Conservation (phyloP, 2,888 invertebrate genomes). For the Drosophila kambysellisi region DNA sequence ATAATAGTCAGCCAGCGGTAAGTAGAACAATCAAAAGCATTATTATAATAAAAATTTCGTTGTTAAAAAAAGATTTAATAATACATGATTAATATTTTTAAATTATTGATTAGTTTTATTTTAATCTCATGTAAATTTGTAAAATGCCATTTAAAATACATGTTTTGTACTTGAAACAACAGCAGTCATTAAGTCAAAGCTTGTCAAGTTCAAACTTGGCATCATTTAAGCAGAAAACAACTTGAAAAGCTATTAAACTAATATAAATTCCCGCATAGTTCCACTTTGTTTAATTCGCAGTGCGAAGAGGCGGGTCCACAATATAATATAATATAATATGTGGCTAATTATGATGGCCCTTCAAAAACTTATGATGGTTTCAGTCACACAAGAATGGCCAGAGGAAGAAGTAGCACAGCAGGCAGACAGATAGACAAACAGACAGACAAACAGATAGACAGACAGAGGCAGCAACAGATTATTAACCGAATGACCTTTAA, state of each 20-base stretch:
- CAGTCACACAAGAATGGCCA: background rate
- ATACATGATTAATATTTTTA: background rate
- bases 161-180: background rate
- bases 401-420: slow-evolving; percentile 8
- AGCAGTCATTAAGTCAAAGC: slow-evolving; percentile 25
- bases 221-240: slow-evolving; percentile 1
- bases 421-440: background rate
- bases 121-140: background rate
- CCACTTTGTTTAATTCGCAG: slow-evolving; percentile 23
- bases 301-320: slow-evolving; percentile 26
- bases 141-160: background rate
- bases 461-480: slow-evolving; percentile 6
- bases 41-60: background rate
- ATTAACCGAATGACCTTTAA: slow-evolving; percentile 41
- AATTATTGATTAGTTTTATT: background rate
- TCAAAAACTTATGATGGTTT: slow-evolving; percentile 49
- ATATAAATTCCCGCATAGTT: slow-evolving; percentile 15
- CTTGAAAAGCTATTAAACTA: slow-evolving; percentile 2
- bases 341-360: slow-evolving; percentile 78
- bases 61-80: background rate
- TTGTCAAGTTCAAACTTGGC: slow-evolving; percentile 15
- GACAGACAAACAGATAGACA: background rate
- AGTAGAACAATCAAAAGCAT: background rate
- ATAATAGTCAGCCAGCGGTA: background rate
- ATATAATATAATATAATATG: slow-evolving; percentile 45